phyloP scores from a whole-genome alignment of 2,888 invertebrate species.

The Andrena bicolor region DNA sequence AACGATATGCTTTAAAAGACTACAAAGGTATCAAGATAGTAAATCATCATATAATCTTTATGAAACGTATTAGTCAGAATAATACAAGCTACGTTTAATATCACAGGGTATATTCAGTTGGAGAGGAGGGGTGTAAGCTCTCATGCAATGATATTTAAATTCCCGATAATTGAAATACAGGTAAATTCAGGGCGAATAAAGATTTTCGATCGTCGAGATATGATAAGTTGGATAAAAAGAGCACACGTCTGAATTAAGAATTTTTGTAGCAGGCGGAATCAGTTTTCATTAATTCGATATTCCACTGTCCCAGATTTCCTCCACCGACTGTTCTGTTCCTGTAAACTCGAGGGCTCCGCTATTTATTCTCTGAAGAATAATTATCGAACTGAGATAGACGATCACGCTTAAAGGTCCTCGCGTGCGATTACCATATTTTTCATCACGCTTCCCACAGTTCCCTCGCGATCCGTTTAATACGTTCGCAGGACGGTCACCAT shows the following conservation, averaged over 20 bases:
- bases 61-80: too few relatives aligned
- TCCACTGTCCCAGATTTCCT: neutral
- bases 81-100: too few relatives aligned
- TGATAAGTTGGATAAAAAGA: neutral
- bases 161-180: neutral
- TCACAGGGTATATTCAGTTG: too few relatives aligned
- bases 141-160: neutral
- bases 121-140: too few relatives aligned
- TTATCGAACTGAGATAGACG: neutral
- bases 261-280: neutral
- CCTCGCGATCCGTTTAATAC: neutral
- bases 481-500: neutral
- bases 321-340: neutral
- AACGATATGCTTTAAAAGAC: too few relatives aligned
- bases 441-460: neutral
- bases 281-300: neutral
- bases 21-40: too few relatives aligned
- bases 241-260: neutral
- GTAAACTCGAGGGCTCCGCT: neutral
- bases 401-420: neutral
- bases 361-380: neutral
- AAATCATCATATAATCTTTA: too few relatives aligned
- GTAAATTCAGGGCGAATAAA: neutral
- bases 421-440: neutral
- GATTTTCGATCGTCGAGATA: neutral